Evolutionary conservation across 35 echinoderm and acorn worm species (phyloP).

Genomic region (Chiridota heheva): DNA sequence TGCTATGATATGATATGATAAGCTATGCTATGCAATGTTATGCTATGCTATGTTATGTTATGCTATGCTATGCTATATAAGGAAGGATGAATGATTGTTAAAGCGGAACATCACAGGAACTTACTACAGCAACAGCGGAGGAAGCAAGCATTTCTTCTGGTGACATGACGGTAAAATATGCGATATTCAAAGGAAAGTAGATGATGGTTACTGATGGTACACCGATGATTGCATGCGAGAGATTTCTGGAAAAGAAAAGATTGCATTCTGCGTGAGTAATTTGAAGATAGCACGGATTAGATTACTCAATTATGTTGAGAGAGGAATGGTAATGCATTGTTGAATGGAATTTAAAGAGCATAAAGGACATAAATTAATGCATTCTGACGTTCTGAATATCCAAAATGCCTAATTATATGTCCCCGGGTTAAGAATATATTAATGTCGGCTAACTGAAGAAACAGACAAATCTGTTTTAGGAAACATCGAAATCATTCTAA

Average conservation of each 20-base stretch:
- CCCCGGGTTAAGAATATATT: neutral
- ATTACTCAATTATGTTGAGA: neutral
- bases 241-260: slow-evolving; percentile 54
- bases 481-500: neutral
- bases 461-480: no score
- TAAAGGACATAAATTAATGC: neutral
- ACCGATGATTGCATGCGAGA: slow-evolving; percentile 67
- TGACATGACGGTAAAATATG: slow-evolving; percentile 71
- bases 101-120: no score
- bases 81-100: no score
- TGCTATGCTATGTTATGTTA: no score
- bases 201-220: slow-evolving; percentile 53
- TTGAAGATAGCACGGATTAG: neutral
- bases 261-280: no score
- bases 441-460: no score
- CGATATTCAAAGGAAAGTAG: slow-evolving; percentile 63
- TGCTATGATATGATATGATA: no score
- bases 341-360: neutral
- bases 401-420: neutral
- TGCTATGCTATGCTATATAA: no score
- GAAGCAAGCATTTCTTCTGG: slow-evolving; percentile 64
- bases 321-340: neutral
- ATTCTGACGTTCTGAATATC: neutral
- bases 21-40: no score
- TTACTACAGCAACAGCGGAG: slow-evolving; percentile 77